Evolutionary conservation across 2,113 vertebrate species (phyloP), one percentile per base, ranked within the genome.

Genomic region (Phaethon lepturus): DNA sequence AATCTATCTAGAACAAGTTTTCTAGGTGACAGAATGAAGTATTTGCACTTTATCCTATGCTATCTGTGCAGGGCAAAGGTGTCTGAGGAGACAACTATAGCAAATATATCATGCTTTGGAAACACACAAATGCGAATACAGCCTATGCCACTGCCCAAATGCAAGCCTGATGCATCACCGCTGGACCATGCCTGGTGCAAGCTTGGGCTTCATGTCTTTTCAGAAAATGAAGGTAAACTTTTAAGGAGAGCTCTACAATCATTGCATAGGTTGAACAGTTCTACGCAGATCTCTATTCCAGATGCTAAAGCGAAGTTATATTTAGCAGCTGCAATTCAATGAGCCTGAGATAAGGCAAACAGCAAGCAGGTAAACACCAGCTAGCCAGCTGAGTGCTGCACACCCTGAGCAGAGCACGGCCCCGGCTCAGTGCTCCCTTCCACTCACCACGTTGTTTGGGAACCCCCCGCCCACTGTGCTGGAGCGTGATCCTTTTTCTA

Each of bases 51-150:
- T 31, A 17, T 28, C 35, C 49, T 45, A 13, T 18, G 25, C 7
- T 67, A 11, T 33, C 38, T 83, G 23, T 40, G 31, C 52, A 56
- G 35, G 71, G 24, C 9, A 86, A 67, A 9, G n/a, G 8, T 60
- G 38, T 11, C 13, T 53, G 66, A 93, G 23, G 33, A 90, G 67
- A 26, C 7, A 76, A 49, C 20, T 26, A n/a, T 5, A 94, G 15
- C 20, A 64, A 84, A 68, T 33, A n/a, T 1, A 7, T 10, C 0
- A 0, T 44, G 29, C 66, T 90, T 53, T 68, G 40, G 42, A 90
- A 90, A 62, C 5, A 16, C 0, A 0, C 15, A 60, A 17, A 17
- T 7, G 22, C 0, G 0, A 50, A 79, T 20, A 40, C 28, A 58
- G 22, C 5, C 24, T 28, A 2, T 42, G 44, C 16, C 7, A 10